Percentiles rank a stretch among this genome's conserved stretches.
phyloP scores from a whole-genome alignment of 1,140 invertebrate species.

The Diprion similis region DNA sequence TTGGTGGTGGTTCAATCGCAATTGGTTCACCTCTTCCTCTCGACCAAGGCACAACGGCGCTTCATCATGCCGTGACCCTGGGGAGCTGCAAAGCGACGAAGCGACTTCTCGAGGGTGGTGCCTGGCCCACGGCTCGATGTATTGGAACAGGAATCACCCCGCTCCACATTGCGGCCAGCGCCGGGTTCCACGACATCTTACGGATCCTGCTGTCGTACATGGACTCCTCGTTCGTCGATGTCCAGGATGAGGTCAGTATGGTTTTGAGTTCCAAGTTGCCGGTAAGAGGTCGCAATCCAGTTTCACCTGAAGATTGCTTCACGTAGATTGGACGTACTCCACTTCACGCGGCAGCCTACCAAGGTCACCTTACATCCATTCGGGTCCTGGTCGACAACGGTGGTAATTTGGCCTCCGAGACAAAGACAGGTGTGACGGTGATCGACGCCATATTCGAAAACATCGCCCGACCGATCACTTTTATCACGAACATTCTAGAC shows the following conservation, averaged over 20 bases:
- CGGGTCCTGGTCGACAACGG: constrained; percentile 42
- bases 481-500: constrained; percentile 33
- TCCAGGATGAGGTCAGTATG: constrained; percentile 20
- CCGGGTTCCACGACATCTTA: constrained; percentile 16
- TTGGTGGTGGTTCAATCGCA: neutral
- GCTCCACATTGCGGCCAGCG: constrained; percentile 25
- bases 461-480: constrained; percentile 35
- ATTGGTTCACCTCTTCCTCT: neutral
- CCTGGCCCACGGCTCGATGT: constrained; percentile 22
- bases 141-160: constrained; percentile 26
- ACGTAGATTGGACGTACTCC: constrained; percentile 27
- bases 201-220: constrained; percentile 12
- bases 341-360: constrained; percentile 31
- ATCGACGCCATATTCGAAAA: constrained; percentile 36
- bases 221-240: constrained; percentile 17
- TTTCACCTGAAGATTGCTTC: neutral
- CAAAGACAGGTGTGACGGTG: constrained; percentile 35
- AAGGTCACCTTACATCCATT: constrained; percentile 39
- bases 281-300: constrained; percentile 59
- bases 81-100: constrained; percentile 18
- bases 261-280: constrained; percentile 34
- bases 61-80: constrained; percentile 19
- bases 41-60: constrained; percentile 18
- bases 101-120: constrained; percentile 26
- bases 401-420: constrained; percentile 43